Conservation (phyloP, 2,888 invertebrate genomes). For the Melanophora roralis region DNA sequence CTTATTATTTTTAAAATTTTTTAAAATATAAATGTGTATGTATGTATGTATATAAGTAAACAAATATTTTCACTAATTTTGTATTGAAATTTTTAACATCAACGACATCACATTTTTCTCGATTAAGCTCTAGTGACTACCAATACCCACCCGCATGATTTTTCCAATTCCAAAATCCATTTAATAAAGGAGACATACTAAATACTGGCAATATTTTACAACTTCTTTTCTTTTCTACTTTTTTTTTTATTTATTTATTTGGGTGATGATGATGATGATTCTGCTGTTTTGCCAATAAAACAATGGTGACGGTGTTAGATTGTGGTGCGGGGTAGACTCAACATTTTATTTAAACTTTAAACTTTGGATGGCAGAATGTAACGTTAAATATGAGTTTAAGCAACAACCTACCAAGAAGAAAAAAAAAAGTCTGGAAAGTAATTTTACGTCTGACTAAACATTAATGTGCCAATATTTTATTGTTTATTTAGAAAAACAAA, state of each 20-base stretch:
- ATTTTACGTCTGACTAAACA: conserved; percentile 78
- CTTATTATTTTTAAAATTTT: too few species aligned
- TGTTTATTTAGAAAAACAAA: conserved; percentile 73
- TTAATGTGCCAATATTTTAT: conserved; percentile 78
- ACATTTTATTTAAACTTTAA: conserved; percentile 54
- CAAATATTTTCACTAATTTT: conserved; percentile 15
- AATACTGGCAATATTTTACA: conserved; percentile 54
- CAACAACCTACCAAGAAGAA: conserved; percentile 20
- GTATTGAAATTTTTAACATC: background rate
- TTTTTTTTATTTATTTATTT: background rate
- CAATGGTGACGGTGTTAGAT: conserved; percentile 2
- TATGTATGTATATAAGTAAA: background rate
- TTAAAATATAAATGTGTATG: too few species aligned
- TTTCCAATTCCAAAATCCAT: conserved; percentile 3
- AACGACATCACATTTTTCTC: conserved; percentile 1
- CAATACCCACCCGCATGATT: conserved; percentile 12
- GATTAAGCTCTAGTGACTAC: background rate
- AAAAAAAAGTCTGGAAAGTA: conserved; percentile 76
- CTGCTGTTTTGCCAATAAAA: conserved; percentile 23
- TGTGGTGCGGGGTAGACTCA: background rate
- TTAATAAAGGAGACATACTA: conserved; percentile 52
- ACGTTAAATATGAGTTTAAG: conserved; percentile 37
- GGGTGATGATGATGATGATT: conserved; percentile 6
- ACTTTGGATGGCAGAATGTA: conserved; percentile 8
- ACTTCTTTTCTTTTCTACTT: conserved; percentile 20